Evolutionary conservation across 2,113 vertebrate genomes (phyloP).

Genomic region (Cephalopterus ornatus): DNA sequence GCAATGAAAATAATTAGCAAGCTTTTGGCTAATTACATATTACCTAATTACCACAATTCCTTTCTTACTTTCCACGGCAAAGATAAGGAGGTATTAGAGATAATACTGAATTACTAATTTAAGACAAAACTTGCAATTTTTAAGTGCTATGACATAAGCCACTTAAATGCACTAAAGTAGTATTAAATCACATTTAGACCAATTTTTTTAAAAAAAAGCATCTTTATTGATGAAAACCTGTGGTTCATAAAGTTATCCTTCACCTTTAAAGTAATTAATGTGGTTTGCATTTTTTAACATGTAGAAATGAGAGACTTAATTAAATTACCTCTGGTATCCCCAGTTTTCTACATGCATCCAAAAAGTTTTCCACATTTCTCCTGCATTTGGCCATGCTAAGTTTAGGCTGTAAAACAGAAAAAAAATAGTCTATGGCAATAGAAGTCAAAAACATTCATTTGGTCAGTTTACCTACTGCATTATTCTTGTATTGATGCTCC

Average conservation of each 20-base stretch:
- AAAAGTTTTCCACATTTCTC: constrained; percentile 95
- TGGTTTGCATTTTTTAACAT: neutral
- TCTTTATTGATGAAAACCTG: neutral
- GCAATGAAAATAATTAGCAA: neutral
- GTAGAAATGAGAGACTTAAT: constrained; percentile 14
- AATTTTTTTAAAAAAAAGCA: neutral
- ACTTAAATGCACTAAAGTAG: neutral
- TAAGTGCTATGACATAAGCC: neutral
- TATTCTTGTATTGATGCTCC: neutral
- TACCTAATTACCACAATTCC: neutral
- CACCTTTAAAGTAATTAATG: neutral
- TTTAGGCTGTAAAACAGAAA: constrained; percentile 83
- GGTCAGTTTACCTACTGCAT: neutral
- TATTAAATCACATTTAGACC: neutral
- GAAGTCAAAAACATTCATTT: neutral
- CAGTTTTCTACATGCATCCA: constrained; percentile 93
- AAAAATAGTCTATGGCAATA: neutral
- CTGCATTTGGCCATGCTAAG: constrained; percentile 99
- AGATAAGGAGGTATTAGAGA: neutral
- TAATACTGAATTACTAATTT: neutral
- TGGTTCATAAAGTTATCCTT: neutral
- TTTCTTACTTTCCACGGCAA: neutral
- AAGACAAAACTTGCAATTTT: neutral
- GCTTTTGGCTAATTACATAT: neutral
- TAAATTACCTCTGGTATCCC: constrained; percentile 90